Evolutionary conservation across 1,140 invertebrate species (phyloP).

Genomic region (Drosophila gunungcola): DNA sequence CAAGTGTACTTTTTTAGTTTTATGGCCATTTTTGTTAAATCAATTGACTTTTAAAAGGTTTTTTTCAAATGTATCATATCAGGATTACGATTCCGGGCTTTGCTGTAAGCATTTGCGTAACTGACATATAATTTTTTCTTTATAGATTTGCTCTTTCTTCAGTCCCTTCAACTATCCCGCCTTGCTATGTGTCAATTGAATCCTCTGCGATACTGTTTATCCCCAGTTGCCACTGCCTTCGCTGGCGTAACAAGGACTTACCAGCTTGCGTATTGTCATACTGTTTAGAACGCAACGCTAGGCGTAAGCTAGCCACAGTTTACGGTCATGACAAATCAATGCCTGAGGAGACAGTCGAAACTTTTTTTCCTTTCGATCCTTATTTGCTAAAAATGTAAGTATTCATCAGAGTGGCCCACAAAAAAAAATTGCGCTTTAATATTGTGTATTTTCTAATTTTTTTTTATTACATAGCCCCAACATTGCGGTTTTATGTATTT

Average conservation of each 20-base stretch:
- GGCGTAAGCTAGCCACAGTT: slow-evolving; percentile 87
- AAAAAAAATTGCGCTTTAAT: too few relatives aligned
- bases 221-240: slow-evolving; percentile 92
- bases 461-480: too few relatives aligned
- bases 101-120: too few relatives aligned
- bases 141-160: slow-evolving; percentile 90
- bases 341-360: slow-evolving; percentile 86
- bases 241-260: slow-evolving; percentile 93
- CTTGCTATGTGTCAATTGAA: slow-evolving; percentile 94
- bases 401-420: slow-evolving; percentile 1
- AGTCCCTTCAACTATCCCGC: slow-evolving; percentile 92
- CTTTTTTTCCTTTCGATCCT: slow-evolving; percentile 93
- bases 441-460: too few relatives aligned
- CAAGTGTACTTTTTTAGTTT: too few relatives aligned
- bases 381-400: slow-evolving; percentile 87
- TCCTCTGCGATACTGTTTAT: slow-evolving; percentile 92
- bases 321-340: slow-evolving; percentile 85
- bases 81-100: too few relatives aligned
- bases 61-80: too few relatives aligned
- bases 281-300: slow-evolving; percentile 93
- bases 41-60: too few relatives aligned
- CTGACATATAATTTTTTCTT: too few relatives aligned
- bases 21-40: too few relatives aligned
- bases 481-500: too few relatives aligned
- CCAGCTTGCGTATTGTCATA: slow-evolving; percentile 96